phyloP scores from a whole-genome alignment of 2,797 vertebrate genomes.

The Pseudochaenichthys georgianus region DNA sequence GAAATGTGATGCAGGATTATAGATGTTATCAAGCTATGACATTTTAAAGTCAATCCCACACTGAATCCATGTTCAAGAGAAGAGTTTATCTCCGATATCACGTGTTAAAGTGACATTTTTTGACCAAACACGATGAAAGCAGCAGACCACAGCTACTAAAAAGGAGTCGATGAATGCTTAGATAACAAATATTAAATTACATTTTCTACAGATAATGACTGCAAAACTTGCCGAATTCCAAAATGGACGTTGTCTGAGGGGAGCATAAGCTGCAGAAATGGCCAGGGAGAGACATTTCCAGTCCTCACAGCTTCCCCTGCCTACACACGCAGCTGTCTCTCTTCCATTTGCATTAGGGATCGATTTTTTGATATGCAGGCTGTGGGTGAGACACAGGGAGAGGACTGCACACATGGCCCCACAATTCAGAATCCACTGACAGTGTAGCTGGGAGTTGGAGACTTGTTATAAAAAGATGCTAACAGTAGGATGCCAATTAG shows the following conservation, averaged over 20 bases:
- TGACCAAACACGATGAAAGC: background rate
- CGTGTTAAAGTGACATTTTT: background rate
- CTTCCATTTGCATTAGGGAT: constrained; percentile 77
- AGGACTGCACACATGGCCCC: constrained; percentile 49
- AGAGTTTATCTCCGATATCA: background rate
- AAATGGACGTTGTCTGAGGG: constrained; percentile 42
- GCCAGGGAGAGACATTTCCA: constrained; percentile 57
- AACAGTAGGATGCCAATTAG: constrained; percentile 84
- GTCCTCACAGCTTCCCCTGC: constrained; percentile 45
- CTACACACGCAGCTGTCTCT: constrained; percentile 48
- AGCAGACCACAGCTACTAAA: background rate
- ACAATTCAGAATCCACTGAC: constrained; percentile 68
- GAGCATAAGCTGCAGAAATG: constrained; percentile 28
- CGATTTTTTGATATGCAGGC: constrained; percentile 72
- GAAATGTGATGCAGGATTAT: background rate
- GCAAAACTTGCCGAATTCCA: background rate
- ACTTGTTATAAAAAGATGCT: constrained; percentile 79
- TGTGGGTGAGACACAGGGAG: constrained; percentile 60
- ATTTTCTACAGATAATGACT: background rate
- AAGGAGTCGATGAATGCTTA: background rate
- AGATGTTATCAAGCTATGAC: constrained; percentile 5
- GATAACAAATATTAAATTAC: background rate
- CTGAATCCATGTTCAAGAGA: background rate
- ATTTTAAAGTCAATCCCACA: background rate
- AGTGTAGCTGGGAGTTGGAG: constrained; percentile 67